These are phyloP conservation scores for Drosophila anomelani DNA, from an alignment of 2,888 invertebrate species.

Conservation along the genomic window DNA sequence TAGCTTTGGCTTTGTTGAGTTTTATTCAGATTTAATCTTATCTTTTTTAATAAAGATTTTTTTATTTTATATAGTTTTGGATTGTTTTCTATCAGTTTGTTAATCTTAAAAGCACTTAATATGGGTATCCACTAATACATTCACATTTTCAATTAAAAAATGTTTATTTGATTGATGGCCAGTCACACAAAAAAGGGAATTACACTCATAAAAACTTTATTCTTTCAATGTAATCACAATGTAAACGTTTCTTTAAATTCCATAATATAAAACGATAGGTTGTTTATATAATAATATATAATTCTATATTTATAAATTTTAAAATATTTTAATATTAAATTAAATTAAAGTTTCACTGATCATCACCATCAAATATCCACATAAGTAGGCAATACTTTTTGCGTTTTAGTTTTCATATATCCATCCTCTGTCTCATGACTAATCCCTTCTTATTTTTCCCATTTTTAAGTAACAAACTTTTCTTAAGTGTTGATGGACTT, in stretches of 20 bases:
- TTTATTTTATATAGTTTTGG: background rate
- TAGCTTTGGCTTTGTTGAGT: background rate
- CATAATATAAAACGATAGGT: background rate
- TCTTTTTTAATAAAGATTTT: background rate
- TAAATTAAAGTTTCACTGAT: background rate
- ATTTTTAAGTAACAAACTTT: background rate
- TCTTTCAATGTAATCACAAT: background rate
- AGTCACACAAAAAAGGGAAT: background rate
- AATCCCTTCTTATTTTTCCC: background rate
- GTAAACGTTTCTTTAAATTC: background rate
- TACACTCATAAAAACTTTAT: background rate
- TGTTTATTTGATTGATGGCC: background rate
- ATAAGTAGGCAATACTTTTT: background rate
- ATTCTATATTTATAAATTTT: too few relatives aligned
- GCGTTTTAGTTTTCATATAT: background rate
- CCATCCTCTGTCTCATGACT: background rate
- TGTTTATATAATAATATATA: background rate
- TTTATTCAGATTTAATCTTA: background rate
- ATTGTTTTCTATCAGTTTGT: background rate
- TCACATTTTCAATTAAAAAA: background rate
- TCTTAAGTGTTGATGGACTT: conserved; percentile 20
- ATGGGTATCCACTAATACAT: background rate
- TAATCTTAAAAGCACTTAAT: background rate
- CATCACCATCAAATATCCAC: background rate
- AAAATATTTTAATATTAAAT: too few relatives aligned